phyloP scores from a whole-genome alignment of 2,113 vertebrate genomes.

The Orthonyx spaldingii region DNA sequence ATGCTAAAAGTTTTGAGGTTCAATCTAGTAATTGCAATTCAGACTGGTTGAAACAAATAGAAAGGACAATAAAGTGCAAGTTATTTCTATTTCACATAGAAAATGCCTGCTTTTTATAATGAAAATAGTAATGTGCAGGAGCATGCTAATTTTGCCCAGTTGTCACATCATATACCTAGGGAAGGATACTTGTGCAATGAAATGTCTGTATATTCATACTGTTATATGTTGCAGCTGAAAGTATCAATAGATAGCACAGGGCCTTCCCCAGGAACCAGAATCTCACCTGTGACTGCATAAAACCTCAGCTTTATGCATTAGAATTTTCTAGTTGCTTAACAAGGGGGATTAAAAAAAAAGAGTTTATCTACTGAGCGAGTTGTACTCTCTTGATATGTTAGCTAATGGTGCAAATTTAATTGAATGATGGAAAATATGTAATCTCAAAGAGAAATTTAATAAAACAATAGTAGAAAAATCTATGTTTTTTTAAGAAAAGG shows the following conservation, averaged over 20 bases:
- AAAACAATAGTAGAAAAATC: background rate
- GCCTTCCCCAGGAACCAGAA: background rate
- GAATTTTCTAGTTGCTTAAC: background rate
- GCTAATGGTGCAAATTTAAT: background rate
- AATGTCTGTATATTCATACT: background rate
- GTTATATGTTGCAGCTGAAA: background rate
- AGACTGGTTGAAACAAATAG: background rate
- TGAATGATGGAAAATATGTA: background rate
- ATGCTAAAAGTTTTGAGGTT: background rate
- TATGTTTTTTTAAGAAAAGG: background rate
- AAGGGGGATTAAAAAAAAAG: rapidly evolving
- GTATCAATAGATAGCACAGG: background rate
- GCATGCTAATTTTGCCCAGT: background rate
- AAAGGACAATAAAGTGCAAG: background rate
- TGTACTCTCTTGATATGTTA: background rate
- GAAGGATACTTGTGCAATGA: background rate
- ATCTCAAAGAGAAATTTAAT: background rate
- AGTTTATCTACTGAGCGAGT: background rate
- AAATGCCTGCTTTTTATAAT: background rate
- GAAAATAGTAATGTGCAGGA: background rate
- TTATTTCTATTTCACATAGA: background rate
- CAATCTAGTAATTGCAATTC: background rate
- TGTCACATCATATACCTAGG: background rate
- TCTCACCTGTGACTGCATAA: background rate
- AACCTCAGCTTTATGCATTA: background rate